Evolutionary conservation across 30 jellyfish, hydroid and myxozoan species (phyloP), one percentile per base, ranked within the genome.

Genomic region (Cassiopea xamachana): DNA sequence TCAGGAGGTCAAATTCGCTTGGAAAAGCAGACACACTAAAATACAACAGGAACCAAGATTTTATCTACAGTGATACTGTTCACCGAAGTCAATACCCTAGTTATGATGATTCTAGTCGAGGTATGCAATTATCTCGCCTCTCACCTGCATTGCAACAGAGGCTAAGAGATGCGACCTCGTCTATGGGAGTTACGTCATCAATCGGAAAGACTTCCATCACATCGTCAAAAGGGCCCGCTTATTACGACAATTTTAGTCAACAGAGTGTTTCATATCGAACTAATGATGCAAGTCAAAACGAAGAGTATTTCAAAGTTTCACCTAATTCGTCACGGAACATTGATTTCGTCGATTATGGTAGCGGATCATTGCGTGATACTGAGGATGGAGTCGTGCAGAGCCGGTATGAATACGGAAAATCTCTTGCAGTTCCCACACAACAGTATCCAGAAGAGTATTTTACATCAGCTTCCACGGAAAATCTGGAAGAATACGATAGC

Each of bases 341-440:
- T 1, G 89, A 77, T 19, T 48, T 7, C 17, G 70, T 69, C 7
- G 49, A 70, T 69, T 47, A 62, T 39, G 77, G 77, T 77, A 88
- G 94, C 18, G 79, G 76, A 9, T 46, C 87, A 13, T 59, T 87
- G 94, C 75, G 94, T 17, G 94, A 87, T 18, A 27, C 70, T 17
- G 94, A 87, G 62, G 94, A 87, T 43, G 94, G 94, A 19, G 48
- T 87, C 70, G 82, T 77, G 2, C 94, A 87, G 48, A 87, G 94
- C 58, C 87, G 94, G 43, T 87, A 87, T 77, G 94, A 87, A 46
- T 89, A 87, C 48, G 94, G 94, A 15, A 87, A 75, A 62, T 87
- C 94, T 50, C 76, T 87, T 13, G 83, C 88, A 18, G 89, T 87
- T 27, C 84, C 94, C 48, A 78, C 89, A 15, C 94, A 84, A 67